Base-by-base conservation (phyloP, 2,888 invertebrate species). In the Rhaphigaster nebulosa region DNA sequence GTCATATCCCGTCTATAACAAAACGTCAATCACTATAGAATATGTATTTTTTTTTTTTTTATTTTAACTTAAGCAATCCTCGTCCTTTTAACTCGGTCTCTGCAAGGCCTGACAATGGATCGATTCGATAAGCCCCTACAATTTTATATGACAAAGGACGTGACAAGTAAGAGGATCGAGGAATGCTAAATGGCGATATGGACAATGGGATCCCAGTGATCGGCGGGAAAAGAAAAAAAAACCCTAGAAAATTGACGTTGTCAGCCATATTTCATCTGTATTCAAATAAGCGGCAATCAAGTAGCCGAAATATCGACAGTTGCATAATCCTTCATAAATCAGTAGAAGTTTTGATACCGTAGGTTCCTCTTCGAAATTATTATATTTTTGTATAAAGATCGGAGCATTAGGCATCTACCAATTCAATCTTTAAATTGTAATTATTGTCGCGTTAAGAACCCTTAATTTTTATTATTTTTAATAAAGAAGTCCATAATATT, bases 251-350 rank as follows among this genome's bases (percentile, higher is more conserved):
- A 80, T 80, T 41, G 80, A 41, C 38, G 80, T 26, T 80, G 80
- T 26, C 80, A 41, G 41, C 41, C 20, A 76, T 76, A 38, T 76
- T 76, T 76, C 80, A 80, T 26, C 23, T 80, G 80, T 80, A 80
- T 80, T 80, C 41, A 26, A 41, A 80, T 41, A 41, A 41, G 34
- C 26, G 6, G 41, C 41, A 80, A 80, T 41, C 80, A 41, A 80
- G 26, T 3, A 4, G 38, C 26, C 1, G 41, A 80, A 26, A 41
- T 41, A 80, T 29, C 65, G 29, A 18, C 41, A 38, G 15, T 38
- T 18, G 38, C 38, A 23, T 41, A 26, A 38, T 80, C 38, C 41
- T 23, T 26, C 38, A 41, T 80, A 76, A 38, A 76, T 76, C 34
- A 76, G 1, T 76, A 38, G 15, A 0, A 12, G n/a, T 8, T 60